Base-by-base conservation (phyloP, 2,797 vertebrate genomes). In the Botia almorhae region DNA sequence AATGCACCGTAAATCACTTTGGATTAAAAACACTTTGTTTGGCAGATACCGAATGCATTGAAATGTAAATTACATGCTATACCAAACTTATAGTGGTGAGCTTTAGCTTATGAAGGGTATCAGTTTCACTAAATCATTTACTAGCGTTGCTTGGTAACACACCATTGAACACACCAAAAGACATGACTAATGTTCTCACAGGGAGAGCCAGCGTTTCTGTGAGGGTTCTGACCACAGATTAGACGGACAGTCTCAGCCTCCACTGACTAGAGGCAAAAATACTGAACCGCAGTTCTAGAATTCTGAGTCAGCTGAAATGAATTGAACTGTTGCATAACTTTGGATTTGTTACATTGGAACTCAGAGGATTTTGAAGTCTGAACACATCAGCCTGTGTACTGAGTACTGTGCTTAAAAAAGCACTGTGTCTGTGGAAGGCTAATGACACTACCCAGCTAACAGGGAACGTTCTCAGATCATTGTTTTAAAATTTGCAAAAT, bases 51-150 rank as follows among this genome's bases (percentile, higher is more conserved):
- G 10, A 43, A 43, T 43, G 39, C 39, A 10, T 8, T 0, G 39
- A 43, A 43, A 43, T 43, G 7, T 43, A 43, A 43, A 43, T 43
- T 43, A 43, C 29, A 36, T 64, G 16, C 23, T 51, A 12, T 50
- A 43, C 17, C 1, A 36, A 60, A 36, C 53, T 60, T 29, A 4
- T 48, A 21, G 29, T 53, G 4, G 0, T 71, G 8, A 14, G 19
- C 11, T 13, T 48, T 33, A 29, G 19, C 19, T 26, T 48, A 43
- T 65, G 29, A 72, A 6, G 1, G 19, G 14, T 65, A 64, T 72
- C 46, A 55, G 69, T 79, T 55, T 79, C 77, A 72, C 58, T 72
- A 26, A 79, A 79, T 65, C 6, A 65, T 79, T 72, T 72, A 79
- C 7, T 64, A 72, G 48, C 1, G 58, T 79, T 74, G 63, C 69